These are phyloP conservation scores for Ailurus styani DNA, from an alignment of 2,113 vertebrate genomes.

Conservation along the genomic window DNA sequence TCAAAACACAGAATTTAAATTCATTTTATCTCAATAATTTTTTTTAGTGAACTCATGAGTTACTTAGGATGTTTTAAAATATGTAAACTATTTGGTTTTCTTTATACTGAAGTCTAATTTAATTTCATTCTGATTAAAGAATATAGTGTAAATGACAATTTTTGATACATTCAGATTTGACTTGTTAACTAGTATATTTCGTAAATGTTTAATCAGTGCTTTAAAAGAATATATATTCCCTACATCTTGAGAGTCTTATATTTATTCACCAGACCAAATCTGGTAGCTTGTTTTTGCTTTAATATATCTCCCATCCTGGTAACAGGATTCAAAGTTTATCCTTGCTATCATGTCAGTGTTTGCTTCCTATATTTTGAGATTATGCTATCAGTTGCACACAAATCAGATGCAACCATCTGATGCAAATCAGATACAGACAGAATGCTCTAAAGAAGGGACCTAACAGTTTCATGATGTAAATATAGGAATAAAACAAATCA, in stretches of 20 bases:
- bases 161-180: background rate
- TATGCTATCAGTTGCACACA: background rate
- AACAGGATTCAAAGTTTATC: background rate
- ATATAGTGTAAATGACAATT: background rate
- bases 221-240: background rate
- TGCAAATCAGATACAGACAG: background rate
- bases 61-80: slow-evolving; percentile 12
- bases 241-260: background rate
- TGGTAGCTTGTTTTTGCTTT: background rate
- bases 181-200: slow-evolving; percentile 3
- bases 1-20: background rate
- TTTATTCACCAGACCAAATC: background rate
- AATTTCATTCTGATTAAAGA: slow-evolving; percentile 14
- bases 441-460: background rate
- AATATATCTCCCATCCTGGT: background rate
- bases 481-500: background rate
- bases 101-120: background rate
- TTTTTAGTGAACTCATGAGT: background rate
- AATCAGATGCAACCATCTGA: background rate
- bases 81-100: background rate
- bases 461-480: background rate
- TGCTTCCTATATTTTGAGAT: background rate
- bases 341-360: background rate
- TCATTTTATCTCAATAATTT: background rate
- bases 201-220: background rate